Conservation (phyloP, 2,113 vertebrate genomes). For the Apodemus speciosus region DNA sequence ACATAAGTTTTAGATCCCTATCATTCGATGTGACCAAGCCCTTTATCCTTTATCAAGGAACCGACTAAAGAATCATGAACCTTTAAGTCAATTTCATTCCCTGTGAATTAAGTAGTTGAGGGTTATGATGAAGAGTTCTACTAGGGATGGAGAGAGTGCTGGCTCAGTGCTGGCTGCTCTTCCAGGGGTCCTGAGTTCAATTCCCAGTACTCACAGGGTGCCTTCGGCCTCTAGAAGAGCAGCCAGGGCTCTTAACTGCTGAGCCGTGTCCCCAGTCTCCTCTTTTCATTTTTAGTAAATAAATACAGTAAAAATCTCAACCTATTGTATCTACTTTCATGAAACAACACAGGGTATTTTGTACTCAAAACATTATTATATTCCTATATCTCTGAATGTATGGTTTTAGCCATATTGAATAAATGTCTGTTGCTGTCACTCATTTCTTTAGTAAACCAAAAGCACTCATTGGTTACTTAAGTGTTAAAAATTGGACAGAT, state of each 20-base stretch:
- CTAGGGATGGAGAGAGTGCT: not conserved
- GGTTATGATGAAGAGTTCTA: not conserved
- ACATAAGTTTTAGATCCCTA: not conserved
- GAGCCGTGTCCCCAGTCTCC: no score
- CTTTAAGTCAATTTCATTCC: conserved; percentile 32
- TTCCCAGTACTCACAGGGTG: not conserved
- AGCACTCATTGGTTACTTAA: not conserved
- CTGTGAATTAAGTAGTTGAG: not conserved
- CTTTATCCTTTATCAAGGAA: conserved; percentile 1
- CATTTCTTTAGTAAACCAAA: not conserved
- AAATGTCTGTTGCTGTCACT: not conserved
- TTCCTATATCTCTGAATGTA: not conserved
- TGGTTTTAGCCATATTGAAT: not conserved
- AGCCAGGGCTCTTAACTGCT: not conserved
- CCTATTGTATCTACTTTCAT: not conserved
- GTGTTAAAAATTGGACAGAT: not conserved
- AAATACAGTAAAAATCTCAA: not conserved
- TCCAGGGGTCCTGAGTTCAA: not conserved
- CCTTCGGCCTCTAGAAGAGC: not conserved
- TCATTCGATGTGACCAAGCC: not conserved
- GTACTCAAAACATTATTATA: not conserved
- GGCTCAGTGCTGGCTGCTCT: not conserved
- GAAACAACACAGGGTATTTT: not conserved
- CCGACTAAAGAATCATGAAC: not conserved
- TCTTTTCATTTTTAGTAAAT: not conserved